phyloP scores from a whole-genome alignment of 2,888 invertebrate species.

The Rapana venosa region DNA sequence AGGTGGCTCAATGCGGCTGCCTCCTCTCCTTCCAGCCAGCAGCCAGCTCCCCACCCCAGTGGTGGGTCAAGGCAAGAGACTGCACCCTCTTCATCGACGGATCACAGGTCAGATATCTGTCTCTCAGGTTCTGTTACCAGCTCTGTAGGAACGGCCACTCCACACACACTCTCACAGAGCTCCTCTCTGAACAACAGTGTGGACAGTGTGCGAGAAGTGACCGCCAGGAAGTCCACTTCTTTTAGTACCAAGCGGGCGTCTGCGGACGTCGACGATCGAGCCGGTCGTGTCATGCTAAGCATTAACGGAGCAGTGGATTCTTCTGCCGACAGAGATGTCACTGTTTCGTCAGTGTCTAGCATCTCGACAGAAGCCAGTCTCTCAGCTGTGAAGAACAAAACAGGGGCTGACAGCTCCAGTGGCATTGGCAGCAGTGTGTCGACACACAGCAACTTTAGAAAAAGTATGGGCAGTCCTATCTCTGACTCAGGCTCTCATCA shows the following conservation, averaged over 20 bases:
- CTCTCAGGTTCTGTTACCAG: conserved; percentile 31
- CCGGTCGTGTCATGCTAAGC: conserved; percentile 28
- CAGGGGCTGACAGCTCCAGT: conserved; percentile 24
- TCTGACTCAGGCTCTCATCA: neutral
- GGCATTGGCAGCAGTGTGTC: conserved; percentile 32
- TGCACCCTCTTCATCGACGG: neutral
- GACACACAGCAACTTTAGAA: neutral
- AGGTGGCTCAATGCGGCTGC: conserved; percentile 32
- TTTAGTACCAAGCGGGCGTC: neutral
- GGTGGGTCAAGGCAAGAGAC: neutral
- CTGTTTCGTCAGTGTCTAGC: neutral
- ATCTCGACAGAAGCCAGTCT: neutral
- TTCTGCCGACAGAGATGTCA: neutral
- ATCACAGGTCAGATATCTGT: neutral
- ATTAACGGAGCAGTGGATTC: conserved; percentile 12
- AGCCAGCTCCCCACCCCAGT: neutral
- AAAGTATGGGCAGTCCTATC: neutral
- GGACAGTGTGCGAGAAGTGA: neutral
- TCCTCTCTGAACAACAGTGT: neutral
- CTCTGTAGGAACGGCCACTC: conserved; percentile 4
- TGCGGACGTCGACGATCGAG: neutral
- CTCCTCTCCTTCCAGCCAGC: neutral
- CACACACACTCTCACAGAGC: neutral
- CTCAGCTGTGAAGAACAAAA: neutral
- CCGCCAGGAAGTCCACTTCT: neutral